These are phyloP conservation scores for Liodrosophila aerea DNA, from an alignment of 2,888 invertebrate genomes.

Conservation along the genomic window DNA sequence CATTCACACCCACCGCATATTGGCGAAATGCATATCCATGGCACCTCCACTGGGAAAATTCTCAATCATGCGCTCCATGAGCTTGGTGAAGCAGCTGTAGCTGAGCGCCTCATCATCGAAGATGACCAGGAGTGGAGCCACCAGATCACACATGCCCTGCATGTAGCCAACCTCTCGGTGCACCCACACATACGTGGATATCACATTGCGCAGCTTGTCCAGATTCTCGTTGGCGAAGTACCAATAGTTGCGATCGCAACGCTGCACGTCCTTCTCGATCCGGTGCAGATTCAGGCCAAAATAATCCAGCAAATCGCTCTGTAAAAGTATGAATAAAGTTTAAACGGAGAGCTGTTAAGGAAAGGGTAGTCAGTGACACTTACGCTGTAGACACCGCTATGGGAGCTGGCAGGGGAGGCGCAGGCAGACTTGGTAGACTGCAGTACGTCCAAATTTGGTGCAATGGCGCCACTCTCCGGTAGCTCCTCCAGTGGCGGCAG, in stretches of 20 bases:
- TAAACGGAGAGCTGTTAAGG: too few species aligned
- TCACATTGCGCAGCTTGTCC: conserved; percentile 95
- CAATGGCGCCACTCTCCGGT: conserved; percentile 14
- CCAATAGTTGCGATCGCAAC: conserved; percentile 96
- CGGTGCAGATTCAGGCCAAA: conserved; percentile 95
- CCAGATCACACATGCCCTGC: conserved; percentile 98
- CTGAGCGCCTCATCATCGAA: conserved; percentile 95
- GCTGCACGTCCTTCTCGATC: conserved; percentile 97
- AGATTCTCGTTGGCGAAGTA: conserved; percentile 95
- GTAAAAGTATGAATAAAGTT: too few species aligned
- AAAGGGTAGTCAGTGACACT: conserved; percentile 80
- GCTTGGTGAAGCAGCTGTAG: conserved; percentile 94
- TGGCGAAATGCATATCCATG: conserved; percentile 98
- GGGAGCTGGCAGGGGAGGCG: conserved; percentile 94
- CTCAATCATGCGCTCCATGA: conserved; percentile 95
- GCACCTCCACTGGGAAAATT: conserved; percentile 96
- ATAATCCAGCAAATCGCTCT: conserved; percentile 92
- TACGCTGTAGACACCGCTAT: conserved; percentile 94
- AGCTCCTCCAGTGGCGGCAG: conserved; percentile 86
- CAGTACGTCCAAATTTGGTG: conserved; percentile 71
- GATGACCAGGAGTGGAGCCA: conserved; percentile 94
- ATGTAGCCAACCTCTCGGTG: conserved; percentile 97
- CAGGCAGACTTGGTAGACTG: conserved; percentile 86
- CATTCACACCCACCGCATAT: conserved; percentile 87
- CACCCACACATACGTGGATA: conserved; percentile 97